A percentile compares a stretch with the other conserved stretches of the same genome.
These are phyloP conservation scores for Aspiorhynchus laticeps DNA, from an alignment of 2,113 vertebrate genomes.

Conservation along the genomic window DNA sequence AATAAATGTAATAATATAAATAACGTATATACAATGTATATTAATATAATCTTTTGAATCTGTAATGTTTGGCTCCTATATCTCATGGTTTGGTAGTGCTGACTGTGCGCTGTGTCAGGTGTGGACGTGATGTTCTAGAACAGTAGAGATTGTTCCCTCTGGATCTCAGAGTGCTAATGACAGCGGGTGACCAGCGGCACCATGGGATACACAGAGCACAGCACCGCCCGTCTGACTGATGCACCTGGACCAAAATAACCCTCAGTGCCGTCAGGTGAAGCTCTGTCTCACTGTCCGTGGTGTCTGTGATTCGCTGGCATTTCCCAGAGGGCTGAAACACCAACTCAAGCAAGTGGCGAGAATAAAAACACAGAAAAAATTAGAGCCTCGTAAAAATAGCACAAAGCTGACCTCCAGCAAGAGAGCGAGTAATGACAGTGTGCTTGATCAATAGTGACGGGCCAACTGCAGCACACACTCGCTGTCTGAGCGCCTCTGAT, in stretches of 20 bases:
- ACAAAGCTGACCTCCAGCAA: slow-evolving; percentile 2
- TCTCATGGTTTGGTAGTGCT: too few relatives aligned
- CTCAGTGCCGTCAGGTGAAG: slow-evolving; percentile 2
- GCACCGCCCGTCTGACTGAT: not conserved
- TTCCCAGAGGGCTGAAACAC: slow-evolving; percentile 15
- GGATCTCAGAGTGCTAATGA: slow-evolving; percentile 17
- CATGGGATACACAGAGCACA: not conserved
- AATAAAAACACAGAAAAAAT: not conserved
- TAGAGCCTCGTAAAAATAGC: slow-evolving; percentile 9
- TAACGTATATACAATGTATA: too few relatives aligned
- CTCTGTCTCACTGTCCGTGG: not conserved
- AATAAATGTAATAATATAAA: too few relatives aligned
- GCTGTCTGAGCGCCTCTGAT: slow-evolving; percentile 17
- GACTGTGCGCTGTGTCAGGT: not conserved
- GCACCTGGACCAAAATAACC: not conserved
- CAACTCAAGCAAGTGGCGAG: slow-evolving; percentile 3
- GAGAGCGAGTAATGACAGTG: slow-evolving; percentile 27
- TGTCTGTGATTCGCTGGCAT: not conserved
- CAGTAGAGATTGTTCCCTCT: not conserved
- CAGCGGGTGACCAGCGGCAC: slow-evolving; percentile 9
- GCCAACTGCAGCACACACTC: not conserved
- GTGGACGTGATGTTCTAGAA: not conserved
- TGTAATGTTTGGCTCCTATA: not conserved
- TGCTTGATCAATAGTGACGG: slow-evolving; percentile 38
- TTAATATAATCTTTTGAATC: not conserved